These are phyloP conservation scores for Bungarus multicinctus DNA, from an alignment of 2,113 vertebrate species.

Conservation along the genomic window DNA sequence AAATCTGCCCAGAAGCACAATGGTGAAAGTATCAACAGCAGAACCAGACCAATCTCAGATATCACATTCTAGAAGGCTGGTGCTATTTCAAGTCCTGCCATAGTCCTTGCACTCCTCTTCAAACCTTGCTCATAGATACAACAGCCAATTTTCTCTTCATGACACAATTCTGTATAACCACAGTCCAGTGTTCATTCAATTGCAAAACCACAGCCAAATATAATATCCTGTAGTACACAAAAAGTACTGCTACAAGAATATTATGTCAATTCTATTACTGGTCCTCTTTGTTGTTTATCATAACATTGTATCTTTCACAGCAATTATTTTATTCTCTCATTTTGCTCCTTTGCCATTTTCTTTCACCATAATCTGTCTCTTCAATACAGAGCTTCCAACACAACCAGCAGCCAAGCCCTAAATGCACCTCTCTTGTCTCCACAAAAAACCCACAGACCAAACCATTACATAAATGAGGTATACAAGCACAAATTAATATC, in stretches of 20 bases:
- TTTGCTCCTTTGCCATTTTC: neutral
- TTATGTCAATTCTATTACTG: neutral
- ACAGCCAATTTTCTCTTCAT: neutral
- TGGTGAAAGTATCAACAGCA: neutral
- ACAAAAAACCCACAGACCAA: neutral
- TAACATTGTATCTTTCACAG: neutral
- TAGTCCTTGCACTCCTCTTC: neutral
- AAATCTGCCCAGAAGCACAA: neutral
- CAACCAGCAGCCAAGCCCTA: neutral
- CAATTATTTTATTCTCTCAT: neutral
- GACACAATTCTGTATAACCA: neutral
- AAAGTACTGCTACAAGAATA: neutral
- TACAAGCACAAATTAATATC: neutral
- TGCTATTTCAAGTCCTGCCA: neutral
- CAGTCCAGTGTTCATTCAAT: neutral
- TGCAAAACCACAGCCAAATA: neutral
- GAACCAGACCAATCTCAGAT: neutral
- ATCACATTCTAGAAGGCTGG: neutral
- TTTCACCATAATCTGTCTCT: neutral
- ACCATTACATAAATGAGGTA: neutral
- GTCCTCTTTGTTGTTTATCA: neutral
- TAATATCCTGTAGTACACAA: neutral
- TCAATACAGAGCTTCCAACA: neutral
- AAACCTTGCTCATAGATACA: neutral
- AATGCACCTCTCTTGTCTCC: neutral